Percentiles rank a stretch among this genome's conserved stretches.
These are phyloP conservation scores for Tetranychus truncatus DNA, from an alignment of 2,888 invertebrate genomes.

Conservation along the genomic window DNA sequence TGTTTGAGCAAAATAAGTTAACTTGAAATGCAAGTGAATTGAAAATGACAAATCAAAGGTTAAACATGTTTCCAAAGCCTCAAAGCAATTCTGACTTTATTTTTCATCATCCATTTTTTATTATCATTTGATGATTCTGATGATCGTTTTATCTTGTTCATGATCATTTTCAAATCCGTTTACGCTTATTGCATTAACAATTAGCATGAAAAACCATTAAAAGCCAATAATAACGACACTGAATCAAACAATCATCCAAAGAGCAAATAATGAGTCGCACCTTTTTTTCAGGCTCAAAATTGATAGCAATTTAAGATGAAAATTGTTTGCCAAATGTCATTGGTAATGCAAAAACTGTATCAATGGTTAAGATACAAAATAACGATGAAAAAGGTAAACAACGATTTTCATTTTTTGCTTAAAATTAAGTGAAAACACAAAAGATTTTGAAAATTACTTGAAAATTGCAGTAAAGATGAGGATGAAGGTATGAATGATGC, in stretches of 20 bases:
- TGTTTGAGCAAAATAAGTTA: no score
- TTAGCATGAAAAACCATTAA: not conserved
- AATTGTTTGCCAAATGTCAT: not conserved
- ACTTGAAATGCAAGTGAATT: no score
- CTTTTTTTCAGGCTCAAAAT: not conserved
- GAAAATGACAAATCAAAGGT: no score
- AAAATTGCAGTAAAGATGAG: not conserved
- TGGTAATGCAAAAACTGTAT: not conserved
- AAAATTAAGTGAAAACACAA: no score
- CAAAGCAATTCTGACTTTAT: no score
- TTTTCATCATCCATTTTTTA: no score
- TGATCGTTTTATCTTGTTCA: not conserved
- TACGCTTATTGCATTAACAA: not conserved
- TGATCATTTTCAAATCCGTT: not conserved
- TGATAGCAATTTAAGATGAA: not conserved
- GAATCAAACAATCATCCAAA: not conserved
- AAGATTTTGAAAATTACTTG: not conserved
- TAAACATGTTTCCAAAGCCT: no score
- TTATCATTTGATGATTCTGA: not conserved
- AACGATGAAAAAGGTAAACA: not conserved
- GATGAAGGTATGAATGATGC: not conserved
- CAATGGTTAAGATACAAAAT: not conserved
- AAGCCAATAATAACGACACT: not conserved
- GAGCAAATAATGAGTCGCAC: not conserved
- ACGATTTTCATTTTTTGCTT: not conserved